These are phyloP conservation scores for Syngnathus typhle DNA, from an alignment of 2,113 vertebrate genomes.

Conservation along the genomic window DNA sequence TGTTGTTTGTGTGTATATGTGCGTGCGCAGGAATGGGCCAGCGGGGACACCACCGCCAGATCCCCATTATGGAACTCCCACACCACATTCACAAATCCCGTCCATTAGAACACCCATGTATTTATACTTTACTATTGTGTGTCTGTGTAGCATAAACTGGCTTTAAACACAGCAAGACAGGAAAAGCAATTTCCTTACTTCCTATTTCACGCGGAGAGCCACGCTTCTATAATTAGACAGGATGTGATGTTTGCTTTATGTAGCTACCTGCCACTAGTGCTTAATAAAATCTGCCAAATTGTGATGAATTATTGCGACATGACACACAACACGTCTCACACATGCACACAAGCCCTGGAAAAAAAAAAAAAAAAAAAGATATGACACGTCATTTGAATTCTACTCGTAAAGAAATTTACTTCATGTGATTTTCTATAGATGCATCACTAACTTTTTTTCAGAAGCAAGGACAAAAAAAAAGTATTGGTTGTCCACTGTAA, in stretches of 20 bases:
- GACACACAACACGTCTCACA: too few species aligned
- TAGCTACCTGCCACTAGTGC: conserved; percentile 6
- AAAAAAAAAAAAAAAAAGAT: too few species aligned
- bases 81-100: conserved; percentile 50
- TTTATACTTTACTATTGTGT: conserved; percentile 24
- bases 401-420: too few species aligned
- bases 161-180: conserved; percentile 35
- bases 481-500: too few species aligned
- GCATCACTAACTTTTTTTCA: too few species aligned
- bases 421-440: too few species aligned
- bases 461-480: too few species aligned
- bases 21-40: conserved; percentile 48
- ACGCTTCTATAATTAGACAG: conserved; percentile 29
- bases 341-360: too few species aligned
- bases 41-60: conserved; percentile 21
- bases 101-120: conserved; percentile 31
- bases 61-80: conserved; percentile 42
- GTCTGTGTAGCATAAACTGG: conserved; percentile 33
- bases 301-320: neutral
- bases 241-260: conserved; percentile 36
- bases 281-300: conserved; percentile 15
- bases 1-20: conserved; percentile 9
- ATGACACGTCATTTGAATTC: too few species aligned
- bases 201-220: conserved; percentile 26
- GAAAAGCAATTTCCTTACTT: conserved; percentile 42